Evolutionary conservation across 2,888 invertebrate species (phyloP).

Genomic region (Drosophila helvetica): DNA sequence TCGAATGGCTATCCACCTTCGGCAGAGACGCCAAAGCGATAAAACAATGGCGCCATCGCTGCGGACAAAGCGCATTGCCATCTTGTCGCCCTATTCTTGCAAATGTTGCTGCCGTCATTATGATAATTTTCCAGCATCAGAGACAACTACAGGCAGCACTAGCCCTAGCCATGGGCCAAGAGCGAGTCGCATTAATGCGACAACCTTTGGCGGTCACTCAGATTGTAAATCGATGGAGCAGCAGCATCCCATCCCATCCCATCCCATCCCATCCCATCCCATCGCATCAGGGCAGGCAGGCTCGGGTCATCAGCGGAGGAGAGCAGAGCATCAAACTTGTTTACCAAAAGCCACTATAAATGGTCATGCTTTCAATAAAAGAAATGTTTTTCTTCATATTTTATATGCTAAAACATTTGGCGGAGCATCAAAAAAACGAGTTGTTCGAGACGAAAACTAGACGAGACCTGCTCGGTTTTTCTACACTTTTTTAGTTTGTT

Average conservation of each 20-base stretch:
- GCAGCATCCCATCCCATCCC: neutral
- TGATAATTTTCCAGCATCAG: conserved; percentile 57
- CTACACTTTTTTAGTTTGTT: conserved; percentile 52
- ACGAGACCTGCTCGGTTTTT: conserved; percentile 48
- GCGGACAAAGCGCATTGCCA: conserved; percentile 59
- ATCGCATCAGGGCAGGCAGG: conserved; percentile 5
- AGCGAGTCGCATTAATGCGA: conserved; percentile 37
- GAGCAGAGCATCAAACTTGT: conserved; percentile 26
- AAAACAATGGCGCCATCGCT: conserved; percentile 69
- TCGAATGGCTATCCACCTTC: conserved; percentile 63
- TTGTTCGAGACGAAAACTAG: conserved; percentile 1
- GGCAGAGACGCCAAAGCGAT: conserved; percentile 50
- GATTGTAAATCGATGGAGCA: conserved; percentile 34
- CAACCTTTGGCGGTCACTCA: conserved; percentile 18
- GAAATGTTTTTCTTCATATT: conserved; percentile 56
- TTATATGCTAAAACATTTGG: conserved; percentile 50
- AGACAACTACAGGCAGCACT: conserved; percentile 28
- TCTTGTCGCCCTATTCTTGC: conserved; percentile 68
- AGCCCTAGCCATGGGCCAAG: conserved; percentile 19
- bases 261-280: too few species aligned
- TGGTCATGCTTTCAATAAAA: conserved; percentile 56
- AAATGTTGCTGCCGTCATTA: conserved; percentile 58
- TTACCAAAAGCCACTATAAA: conserved; percentile 46
- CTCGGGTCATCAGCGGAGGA: neutral
- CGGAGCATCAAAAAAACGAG: conserved; percentile 66